phyloP scores from a whole-genome alignment of 2,888 invertebrate genomes.

The Brachynemurus nebulosus region DNA sequence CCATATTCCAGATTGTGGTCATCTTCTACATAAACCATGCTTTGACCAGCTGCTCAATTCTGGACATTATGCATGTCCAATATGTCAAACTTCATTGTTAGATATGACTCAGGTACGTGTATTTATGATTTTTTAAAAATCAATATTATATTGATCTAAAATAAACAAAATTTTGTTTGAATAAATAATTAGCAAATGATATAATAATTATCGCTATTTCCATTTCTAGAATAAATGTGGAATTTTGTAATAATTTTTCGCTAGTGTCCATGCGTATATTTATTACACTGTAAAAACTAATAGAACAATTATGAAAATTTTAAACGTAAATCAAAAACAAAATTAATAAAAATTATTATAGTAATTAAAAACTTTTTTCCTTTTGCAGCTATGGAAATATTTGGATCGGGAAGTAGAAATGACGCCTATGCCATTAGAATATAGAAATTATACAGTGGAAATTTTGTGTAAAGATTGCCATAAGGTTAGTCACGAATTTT shows the following conservation, averaged over 20 bases:
- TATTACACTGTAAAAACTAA: no score
- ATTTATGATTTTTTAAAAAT: no score
- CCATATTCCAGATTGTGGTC: slow-evolving; percentile 82
- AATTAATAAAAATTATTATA: slow-evolving; percentile 9
- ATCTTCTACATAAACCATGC: slow-evolving; percentile 73
- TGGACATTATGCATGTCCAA: slow-evolving; percentile 79
- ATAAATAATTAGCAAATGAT: no score
- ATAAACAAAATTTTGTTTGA: no score
- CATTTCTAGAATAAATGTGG: no score
- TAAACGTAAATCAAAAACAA: no score
- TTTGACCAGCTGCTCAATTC: slow-evolving; percentile 61
- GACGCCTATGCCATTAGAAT: slow-evolving; percentile 75
- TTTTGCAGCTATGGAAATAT: slow-evolving; percentile 55
- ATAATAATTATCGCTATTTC: no score
- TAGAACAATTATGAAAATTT: no score
- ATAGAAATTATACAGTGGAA: slow-evolving; percentile 62
- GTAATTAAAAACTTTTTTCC: slow-evolving; percentile 5
- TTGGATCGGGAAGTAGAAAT: slow-evolving; percentile 69
- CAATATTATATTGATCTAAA: no score
- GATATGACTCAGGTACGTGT: slow-evolving; percentile 56
- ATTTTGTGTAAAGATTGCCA: slow-evolving; percentile 88
- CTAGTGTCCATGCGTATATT: no score
- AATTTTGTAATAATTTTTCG: no score
- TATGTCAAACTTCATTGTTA: slow-evolving; percentile 75
- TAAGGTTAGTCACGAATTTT: slow-evolving; percentile 53